A percentile compares a stretch with the other conserved stretches of the same genome.
Evolutionary conservation across 2,113 vertebrate genomes (phyloP).

Genomic region (Chlamydotis undulata): DNA sequence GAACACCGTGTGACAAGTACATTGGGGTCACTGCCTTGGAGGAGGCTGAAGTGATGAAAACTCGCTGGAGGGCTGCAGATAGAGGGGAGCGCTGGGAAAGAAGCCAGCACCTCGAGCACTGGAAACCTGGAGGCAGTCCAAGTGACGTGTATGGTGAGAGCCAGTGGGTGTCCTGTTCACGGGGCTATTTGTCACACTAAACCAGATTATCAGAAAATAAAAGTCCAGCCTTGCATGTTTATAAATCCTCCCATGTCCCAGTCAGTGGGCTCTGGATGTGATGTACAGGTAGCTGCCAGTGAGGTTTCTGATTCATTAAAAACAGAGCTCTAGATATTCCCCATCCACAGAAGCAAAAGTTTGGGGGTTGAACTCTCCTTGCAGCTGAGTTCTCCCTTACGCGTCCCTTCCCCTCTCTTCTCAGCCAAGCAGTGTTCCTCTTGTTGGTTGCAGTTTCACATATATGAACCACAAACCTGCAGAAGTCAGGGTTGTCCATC

Average conservation of each 20-base stretch:
- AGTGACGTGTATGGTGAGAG: background rate
- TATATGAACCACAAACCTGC: background rate
- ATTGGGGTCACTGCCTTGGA: background rate
- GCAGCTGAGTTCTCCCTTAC: background rate
- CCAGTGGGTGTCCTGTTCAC: background rate
- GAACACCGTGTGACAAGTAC: background rate
- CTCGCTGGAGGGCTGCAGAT: conserved; percentile 25
- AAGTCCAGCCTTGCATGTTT: conserved; percentile 10
- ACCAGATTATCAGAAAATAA: conserved; percentile 62
- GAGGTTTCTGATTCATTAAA: background rate
- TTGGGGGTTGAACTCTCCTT: background rate
- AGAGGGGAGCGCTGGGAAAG: conserved; percentile 8
- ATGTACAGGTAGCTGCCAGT: background rate
- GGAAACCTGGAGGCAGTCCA: conserved; percentile 51
- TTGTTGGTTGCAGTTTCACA: background rate
- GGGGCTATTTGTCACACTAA: conserved; percentile 49
- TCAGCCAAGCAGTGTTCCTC: background rate
- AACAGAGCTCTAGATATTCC: background rate
- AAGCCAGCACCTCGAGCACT: conserved; percentile 27
- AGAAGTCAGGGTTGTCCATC: background rate
- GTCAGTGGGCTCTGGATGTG: background rate
- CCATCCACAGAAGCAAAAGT: background rate
- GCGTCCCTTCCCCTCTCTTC: background rate
- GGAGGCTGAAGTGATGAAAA: conserved; percentile 40
- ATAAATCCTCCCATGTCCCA: conserved; percentile 38